A percentile compares a stretch with the other conserved stretches of the same genome.
phyloP scores from a whole-genome alignment of 1,140 invertebrate species.

The Lepeophtheirus salmonis region DNA sequence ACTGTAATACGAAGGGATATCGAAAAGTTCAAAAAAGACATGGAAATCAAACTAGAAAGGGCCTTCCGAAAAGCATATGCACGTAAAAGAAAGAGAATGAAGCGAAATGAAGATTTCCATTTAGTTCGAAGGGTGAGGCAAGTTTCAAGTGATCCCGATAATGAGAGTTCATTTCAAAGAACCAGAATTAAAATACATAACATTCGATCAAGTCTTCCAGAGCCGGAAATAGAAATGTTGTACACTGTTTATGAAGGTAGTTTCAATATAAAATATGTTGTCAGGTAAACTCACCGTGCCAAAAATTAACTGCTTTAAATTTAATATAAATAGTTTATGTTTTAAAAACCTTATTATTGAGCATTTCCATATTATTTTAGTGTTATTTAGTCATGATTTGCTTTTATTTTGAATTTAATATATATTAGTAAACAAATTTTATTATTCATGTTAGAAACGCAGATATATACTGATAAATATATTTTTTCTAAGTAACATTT shows the following conservation, averaged over 20 bases:
- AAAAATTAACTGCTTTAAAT: no score
- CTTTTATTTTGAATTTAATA: no score
- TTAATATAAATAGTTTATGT: no score
- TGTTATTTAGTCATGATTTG: no score
- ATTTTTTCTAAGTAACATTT: no score
- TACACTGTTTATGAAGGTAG: conserved; percentile 8
- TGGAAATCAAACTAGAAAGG: not conserved
- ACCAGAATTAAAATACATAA: not conserved
- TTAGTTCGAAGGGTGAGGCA: not conserved
- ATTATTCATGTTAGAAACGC: no score
- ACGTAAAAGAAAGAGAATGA: not conserved
- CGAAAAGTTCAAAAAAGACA: not conserved
- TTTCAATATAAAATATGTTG: not conserved
- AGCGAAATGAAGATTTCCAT: not conserved
- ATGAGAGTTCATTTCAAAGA: not conserved
- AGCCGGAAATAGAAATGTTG: conserved; percentile 1
- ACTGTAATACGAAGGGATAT: not conserved
- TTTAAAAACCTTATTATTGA: no score
- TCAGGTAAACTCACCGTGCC: no score
- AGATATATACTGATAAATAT: no score
- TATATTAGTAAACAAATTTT: no score
- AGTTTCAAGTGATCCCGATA: not conserved
- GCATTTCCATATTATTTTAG: no score
- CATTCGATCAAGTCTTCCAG: conserved; percentile 1
- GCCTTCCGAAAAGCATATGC: not conserved